Evolutionary conservation across 2,797 vertebrate genomes (phyloP).

Genomic region (Manis crassicaudata): DNA sequence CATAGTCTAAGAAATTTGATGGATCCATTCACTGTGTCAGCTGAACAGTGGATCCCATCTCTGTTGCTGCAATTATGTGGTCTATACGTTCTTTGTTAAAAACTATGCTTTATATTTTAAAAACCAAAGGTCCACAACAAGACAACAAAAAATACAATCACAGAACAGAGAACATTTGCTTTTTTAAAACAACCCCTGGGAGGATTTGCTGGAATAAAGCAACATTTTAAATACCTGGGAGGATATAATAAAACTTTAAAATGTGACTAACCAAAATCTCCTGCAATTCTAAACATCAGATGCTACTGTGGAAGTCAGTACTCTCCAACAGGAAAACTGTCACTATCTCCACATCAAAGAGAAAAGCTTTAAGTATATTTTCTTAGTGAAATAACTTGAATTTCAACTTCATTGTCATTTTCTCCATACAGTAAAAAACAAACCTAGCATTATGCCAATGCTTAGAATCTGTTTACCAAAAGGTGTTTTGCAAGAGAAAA

Average conservation of each 20-base stretch:
- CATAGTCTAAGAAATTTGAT: neutral
- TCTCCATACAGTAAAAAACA: neutral
- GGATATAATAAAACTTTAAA: conserved; percentile 16
- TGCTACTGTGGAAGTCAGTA: neutral
- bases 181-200: neutral
- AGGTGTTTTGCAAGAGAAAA: neutral
- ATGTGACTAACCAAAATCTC: conserved; percentile 34
- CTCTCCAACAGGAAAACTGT: neutral
- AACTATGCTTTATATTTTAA: neutral
- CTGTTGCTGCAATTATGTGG: neutral
- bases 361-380: conserved; percentile 2
- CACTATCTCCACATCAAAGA: neutral
- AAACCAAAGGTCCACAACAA: neutral
- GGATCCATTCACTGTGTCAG: neutral
- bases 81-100: neutral
- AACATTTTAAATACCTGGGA: neutral
- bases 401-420: conserved; percentile 2
- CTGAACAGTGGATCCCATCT: neutral
- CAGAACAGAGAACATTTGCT: neutral
- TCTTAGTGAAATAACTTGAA: conserved; percentile 11
- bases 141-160: neutral
- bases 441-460: neutral
- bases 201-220: neutral
- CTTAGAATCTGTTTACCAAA: neutral
- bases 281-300: conserved; percentile 31